These are phyloP conservation scores for Papilio glaucus DNA, from an alignment of 1,140 invertebrate species.

Conservation along the genomic window DNA sequence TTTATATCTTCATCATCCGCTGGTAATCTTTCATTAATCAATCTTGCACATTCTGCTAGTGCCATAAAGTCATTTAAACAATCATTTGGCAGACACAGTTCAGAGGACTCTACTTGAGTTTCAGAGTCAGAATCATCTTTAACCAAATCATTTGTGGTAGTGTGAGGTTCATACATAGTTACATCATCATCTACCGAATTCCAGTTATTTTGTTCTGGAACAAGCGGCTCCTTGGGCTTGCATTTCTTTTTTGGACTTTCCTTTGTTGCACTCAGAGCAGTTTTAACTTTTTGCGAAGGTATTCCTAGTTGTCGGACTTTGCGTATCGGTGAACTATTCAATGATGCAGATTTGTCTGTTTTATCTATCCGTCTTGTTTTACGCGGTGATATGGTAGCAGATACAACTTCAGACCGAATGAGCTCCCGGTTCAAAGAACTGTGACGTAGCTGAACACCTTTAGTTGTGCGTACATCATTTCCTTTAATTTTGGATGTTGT, in stretches of 20 bases:
- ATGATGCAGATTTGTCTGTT: conserved; percentile 73
- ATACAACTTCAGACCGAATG: conserved; percentile 65
- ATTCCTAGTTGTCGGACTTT: conserved; percentile 78
- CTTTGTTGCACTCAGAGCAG: conserved; percentile 66
- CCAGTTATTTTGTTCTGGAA: conserved; percentile 59
- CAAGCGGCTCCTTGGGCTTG: conserved; percentile 60
- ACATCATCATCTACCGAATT: conserved; percentile 75
- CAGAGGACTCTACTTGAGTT: conserved; percentile 69
- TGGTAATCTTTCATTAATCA: conserved; percentile 61
- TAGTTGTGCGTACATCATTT: conserved; percentile 69
- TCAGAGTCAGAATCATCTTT: conserved; percentile 79
- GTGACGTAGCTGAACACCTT: conserved; percentile 68
- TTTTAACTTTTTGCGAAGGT: conserved; percentile 61
- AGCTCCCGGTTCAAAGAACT: conserved; percentile 74
- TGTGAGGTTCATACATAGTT: conserved; percentile 81
- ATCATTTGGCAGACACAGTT: conserved; percentile 77
- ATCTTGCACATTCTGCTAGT: conserved; percentile 69
- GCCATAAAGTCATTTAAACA: conserved; percentile 79
- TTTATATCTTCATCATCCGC: conserved; percentile 71
- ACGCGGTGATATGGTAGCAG: conserved; percentile 69
- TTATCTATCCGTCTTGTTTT: conserved; percentile 80
- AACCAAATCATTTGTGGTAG: conserved; percentile 63
- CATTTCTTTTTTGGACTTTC: conserved; percentile 73
- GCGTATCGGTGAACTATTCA: conserved; percentile 79
- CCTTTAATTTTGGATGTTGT: conserved; percentile 63